Conservation (phyloP, 2,113 vertebrate species). For the Cygnus buccinator region DNA sequence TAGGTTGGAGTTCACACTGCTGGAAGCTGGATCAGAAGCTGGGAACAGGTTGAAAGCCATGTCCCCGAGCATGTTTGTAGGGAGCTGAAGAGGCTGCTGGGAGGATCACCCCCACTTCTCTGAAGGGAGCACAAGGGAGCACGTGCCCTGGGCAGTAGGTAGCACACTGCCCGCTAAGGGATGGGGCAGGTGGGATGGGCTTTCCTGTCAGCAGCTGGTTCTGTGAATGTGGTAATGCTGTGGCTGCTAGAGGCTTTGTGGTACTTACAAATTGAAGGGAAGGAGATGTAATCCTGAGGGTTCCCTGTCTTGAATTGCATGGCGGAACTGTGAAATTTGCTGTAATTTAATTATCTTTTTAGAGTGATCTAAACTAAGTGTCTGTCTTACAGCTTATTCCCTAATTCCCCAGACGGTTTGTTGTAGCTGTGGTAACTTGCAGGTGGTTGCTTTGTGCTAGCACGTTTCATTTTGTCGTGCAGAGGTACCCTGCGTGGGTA, state of each 20-base stretch:
- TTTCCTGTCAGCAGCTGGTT: background rate
- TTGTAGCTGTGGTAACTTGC: constrained; percentile 30
- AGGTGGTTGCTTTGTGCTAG: constrained; percentile 15
- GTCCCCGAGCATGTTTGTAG: background rate
- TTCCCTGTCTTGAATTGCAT: background rate
- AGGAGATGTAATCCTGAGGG: background rate
- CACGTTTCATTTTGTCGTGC: background rate
- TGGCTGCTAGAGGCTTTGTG: background rate
- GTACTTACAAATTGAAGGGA: background rate
- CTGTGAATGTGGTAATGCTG: background rate
- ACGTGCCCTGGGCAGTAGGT: background rate
- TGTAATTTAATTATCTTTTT: constrained; percentile 35
- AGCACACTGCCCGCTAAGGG: background rate
- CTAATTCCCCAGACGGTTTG: background rate
- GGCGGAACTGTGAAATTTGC: background rate
- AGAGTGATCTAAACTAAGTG: background rate
- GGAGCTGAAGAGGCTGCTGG: background rate
- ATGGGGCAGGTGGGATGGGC: background rate
- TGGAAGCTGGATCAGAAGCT: background rate
- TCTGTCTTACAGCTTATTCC: background rate
- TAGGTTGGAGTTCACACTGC: background rate
- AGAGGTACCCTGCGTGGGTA: background rate
- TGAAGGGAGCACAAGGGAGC: background rate
- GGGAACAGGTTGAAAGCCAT: background rate
- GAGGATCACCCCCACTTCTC: background rate